Conservation (phyloP, 2,113 vertebrate genomes). For the Silurus glanis region DNA sequence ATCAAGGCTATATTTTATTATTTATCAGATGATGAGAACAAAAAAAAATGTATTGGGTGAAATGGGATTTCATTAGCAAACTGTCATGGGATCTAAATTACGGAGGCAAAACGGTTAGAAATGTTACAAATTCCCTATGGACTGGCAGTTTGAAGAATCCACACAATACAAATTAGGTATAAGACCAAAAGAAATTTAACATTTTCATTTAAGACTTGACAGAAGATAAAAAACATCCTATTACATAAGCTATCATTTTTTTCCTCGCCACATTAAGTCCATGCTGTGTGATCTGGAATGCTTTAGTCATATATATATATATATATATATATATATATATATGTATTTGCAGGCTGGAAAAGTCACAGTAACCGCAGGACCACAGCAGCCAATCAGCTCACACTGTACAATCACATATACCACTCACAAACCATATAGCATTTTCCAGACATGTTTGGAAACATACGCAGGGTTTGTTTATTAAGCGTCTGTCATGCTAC, state of each 20-base stretch:
- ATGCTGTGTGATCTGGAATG: slow-evolving; percentile 45
- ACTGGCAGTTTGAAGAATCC: not conserved
- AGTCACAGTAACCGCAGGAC: slow-evolving; percentile 44
- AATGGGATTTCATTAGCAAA: not conserved
- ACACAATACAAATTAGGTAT: not conserved
- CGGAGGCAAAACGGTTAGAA: not conserved
- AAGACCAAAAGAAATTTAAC: slow-evolving; percentile 26
- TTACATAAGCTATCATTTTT: not conserved
- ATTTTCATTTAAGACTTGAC: slow-evolving; percentile 1
- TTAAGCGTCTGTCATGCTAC: not conserved
- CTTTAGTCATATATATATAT: slow-evolving; percentile 1
- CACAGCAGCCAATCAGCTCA: slow-evolving; percentile 41
- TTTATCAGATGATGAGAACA: not conserved
- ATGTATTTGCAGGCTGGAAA: slow-evolving; percentile 57
- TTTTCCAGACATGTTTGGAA: slow-evolving; percentile 41
- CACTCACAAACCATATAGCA: slow-evolving; percentile 29
- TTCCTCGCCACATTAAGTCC: slow-evolving; percentile 12
- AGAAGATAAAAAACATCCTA: slow-evolving; percentile 20
- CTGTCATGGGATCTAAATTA: not conserved
- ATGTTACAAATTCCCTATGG: not conserved
- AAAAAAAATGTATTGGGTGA: not conserved
- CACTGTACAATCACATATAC: slow-evolving; percentile 36
- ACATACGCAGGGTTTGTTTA: not conserved
- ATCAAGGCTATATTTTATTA: not conserved
- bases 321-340: too few species aligned